Evolutionary conservation across 2,888 invertebrate genomes (phyloP).

Genomic region (Coenonympha arcania): DNA sequence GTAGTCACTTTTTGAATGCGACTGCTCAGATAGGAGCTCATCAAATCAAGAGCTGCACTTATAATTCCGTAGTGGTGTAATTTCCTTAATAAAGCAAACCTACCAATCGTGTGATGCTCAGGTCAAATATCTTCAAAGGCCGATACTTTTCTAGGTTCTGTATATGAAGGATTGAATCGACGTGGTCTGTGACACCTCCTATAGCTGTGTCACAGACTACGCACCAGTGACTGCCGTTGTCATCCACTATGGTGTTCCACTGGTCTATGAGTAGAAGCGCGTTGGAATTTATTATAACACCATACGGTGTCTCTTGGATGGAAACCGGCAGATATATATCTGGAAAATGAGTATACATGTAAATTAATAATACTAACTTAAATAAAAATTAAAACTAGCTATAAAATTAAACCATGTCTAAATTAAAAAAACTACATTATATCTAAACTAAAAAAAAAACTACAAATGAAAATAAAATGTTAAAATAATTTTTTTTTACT

Average conservation of each 20-base stretch:
- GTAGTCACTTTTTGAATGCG: too few species aligned
- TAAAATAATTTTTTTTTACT: too few species aligned
- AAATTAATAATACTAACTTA: too few species aligned
- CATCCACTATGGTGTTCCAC: slow-evolving; percentile 30
- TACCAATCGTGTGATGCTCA: slow-evolving; percentile 40
- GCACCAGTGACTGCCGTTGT: slow-evolving; percentile 21
- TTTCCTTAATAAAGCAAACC: slow-evolving; percentile 16
- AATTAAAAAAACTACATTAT: too few species aligned
- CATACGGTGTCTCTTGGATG: slow-evolving; percentile 20
- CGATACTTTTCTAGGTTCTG: slow-evolving; percentile 19
- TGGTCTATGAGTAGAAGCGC: slow-evolving; percentile 25
- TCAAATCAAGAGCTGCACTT: too few species aligned
- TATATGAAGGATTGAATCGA: slow-evolving; percentile 20
- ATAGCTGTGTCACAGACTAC: slow-evolving; percentile 23
- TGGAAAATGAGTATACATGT: too few species aligned
- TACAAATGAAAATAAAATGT: too few species aligned
- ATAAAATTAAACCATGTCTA: too few species aligned
- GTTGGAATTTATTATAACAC: slow-evolving; percentile 31
- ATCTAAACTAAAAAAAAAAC: too few species aligned
- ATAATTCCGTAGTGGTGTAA: too few species aligned
- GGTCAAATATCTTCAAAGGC: slow-evolving; percentile 34
- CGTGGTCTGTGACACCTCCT: slow-evolving; percentile 20
- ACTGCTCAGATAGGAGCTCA: too few species aligned
- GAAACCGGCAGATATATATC: slow-evolving; percentile 5
- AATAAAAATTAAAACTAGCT: too few species aligned